A percentile compares a stretch with the other conserved stretches of the same genome.
These are phyloP conservation scores for Anolis apletophallus DNA, from an alignment of 2,797 vertebrate genomes.

Conservation along the genomic window DNA sequence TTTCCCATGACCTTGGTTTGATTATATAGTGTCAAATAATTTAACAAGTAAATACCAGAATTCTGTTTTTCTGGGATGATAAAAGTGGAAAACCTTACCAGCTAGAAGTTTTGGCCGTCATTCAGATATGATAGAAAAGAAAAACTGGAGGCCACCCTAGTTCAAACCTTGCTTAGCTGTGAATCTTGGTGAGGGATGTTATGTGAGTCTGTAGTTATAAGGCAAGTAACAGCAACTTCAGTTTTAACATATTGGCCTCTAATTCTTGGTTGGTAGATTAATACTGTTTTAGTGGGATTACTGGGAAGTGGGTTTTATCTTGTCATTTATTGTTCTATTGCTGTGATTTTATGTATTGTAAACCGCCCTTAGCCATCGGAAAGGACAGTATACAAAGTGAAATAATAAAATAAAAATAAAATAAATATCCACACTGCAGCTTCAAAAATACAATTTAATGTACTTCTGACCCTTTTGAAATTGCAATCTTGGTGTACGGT, in stretches of 20 bases:
- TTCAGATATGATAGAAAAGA: background rate
- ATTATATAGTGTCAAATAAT: background rate
- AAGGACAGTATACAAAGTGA: too few species aligned
- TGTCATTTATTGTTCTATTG: too few species aligned
- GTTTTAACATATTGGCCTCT: too few species aligned
- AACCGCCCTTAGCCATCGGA: too few species aligned
- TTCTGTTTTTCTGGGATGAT: background rate
- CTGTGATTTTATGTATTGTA: too few species aligned
- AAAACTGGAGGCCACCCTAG: background rate
- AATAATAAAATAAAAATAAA: too few species aligned
- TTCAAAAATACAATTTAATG: background rate
- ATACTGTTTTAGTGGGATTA: too few species aligned
- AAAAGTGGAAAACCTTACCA: background rate
- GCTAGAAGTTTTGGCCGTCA: background rate
- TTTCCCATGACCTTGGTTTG: background rate
- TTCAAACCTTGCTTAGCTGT: background rate
- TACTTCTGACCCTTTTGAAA: background rate
- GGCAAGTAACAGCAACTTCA: background rate
- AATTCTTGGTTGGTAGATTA: too few species aligned
- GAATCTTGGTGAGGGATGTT: too few species aligned
- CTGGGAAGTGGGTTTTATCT: too few species aligned
- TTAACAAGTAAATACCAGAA: background rate
- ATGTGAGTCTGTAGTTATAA: background rate
- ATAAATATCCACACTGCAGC: background rate
- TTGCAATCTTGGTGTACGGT: background rate